Conservation (phyloP, 2,888 invertebrate species). For the Dastarcus helophoroides region DNA sequence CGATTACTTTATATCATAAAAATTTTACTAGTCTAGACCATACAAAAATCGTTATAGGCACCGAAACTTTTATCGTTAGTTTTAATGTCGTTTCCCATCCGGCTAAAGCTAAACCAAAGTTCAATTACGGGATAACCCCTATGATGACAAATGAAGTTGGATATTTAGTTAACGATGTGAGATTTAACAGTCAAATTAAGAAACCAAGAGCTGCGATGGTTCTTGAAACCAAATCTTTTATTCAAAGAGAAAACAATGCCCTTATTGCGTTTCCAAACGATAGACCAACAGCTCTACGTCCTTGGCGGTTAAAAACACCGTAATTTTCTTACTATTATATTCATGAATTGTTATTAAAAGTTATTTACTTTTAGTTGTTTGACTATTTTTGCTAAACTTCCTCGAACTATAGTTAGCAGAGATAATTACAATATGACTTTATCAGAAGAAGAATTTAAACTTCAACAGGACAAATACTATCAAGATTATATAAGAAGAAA, state of each 20-base stretch:
- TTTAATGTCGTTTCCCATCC: no score
- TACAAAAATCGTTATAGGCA: no score
- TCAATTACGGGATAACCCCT: constrained; percentile 30
- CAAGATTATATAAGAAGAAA: no score
- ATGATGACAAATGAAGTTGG: constrained; percentile 29
- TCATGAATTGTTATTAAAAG: background rate
- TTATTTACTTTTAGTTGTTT: constrained; percentile 25
- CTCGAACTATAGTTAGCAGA: constrained; percentile 19
- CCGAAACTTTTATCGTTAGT: no score
- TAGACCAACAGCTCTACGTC: constrained; percentile 23
- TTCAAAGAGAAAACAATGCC: constrained; percentile 16
- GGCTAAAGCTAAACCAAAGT: constrained; percentile 18
- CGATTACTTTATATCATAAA: no score
- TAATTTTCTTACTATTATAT: no score
- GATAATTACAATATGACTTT: no score
- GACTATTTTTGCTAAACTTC: constrained; percentile 28
- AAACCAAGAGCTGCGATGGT: constrained; percentile 23
- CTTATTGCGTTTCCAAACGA: constrained; percentile 36
- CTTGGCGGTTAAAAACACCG: constrained; percentile 22
- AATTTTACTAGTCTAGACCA: no score
- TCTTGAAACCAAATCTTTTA: constrained; percentile 12
- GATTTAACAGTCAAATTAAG: constrained; percentile 22
- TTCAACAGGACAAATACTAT: no score
- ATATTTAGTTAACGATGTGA: constrained; percentile 25
- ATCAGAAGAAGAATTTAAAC: no score